phyloP scores from a whole-genome alignment of 2,797 vertebrate species.

The Graptemys geographica region DNA sequence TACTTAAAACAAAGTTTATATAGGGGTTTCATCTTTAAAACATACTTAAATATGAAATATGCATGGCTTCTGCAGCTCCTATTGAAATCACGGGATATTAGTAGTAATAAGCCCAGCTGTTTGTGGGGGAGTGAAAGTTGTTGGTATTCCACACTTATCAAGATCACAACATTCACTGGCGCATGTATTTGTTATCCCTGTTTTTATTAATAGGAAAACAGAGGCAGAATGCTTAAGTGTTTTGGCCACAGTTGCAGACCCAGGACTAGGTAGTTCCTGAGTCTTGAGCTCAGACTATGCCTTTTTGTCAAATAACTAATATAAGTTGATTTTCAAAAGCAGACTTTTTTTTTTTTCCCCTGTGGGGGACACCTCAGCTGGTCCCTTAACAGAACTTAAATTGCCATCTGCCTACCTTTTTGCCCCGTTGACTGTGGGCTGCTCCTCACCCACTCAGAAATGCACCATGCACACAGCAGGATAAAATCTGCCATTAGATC shows the following conservation, averaged over 20 bases:
- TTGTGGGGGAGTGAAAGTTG: neutral
- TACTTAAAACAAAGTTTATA: neutral
- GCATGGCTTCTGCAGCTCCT: neutral
- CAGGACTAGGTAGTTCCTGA: neutral
- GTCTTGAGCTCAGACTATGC: neutral
- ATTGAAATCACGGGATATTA: neutral
- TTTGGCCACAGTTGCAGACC: neutral
- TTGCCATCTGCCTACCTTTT: neutral
- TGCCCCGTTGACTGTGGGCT: neutral
- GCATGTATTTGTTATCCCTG: neutral
- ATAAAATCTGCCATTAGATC: neutral
- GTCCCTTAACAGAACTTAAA: neutral
- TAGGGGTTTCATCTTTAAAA: neutral
- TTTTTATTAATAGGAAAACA: neutral
- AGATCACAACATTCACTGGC: neutral
- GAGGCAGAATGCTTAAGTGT: neutral
- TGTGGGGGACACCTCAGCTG: neutral
- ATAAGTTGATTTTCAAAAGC: neutral
- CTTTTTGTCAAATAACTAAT: neutral
- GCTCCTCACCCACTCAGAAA: neutral
- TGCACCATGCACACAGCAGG: neutral
- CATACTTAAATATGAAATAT: neutral
- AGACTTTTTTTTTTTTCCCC: neutral
- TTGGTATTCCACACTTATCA: neutral
- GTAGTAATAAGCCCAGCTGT: neutral